Base-by-base conservation (phyloP, 2,797 vertebrate genomes). In the Gallirallus australis region DNA sequence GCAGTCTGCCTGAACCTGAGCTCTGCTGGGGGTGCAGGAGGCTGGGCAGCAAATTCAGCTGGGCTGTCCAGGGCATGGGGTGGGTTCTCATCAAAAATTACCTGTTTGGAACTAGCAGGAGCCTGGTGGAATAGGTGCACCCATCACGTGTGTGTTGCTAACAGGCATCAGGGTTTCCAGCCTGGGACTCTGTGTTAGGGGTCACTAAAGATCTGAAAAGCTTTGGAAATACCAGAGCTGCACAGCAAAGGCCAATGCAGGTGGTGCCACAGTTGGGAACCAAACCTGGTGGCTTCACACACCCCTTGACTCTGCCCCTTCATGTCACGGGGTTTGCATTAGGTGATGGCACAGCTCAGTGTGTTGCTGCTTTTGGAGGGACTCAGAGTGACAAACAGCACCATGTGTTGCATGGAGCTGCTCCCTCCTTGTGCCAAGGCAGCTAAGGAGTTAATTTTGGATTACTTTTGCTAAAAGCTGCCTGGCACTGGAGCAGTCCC, bases 391-490 rank as follows among this genome's bases (percentile, higher is more conserved):
- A 27, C 27, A 84, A 35, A 1, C 4, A 91, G 39, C 7, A 4
- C 23, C 85, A 21, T 68, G 73, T 76, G 66, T 76, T 0, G 0
- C 6, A 16, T 19, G 35, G 48, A 91, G 79, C 72, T 76, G 85
- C 80, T 59, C 60, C 48, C 76, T 81, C 76, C 60, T 27, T 56
- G 60, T 24, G 87, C 76, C 82, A 77, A 27, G 63, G 84, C 91
- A 91, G 79, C 87, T 83, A 71, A 85, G 76, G 73, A 88, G 84
- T 86, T 91, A 85, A 92, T 92, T 91, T 83, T 83, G 73, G 77
- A 91, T 86, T 89, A 45, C 25, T 90, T 89, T 47, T 71, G 73
- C 86, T 96, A 87, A 93, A 93, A 96, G 73, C 73, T 89, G 42
- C 53, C 81, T 48, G 66, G 47, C 2, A 2, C 70, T 80, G 79